Percentiles rank a stretch among this genome's conserved stretches.
Conservation (phyloP, 2,797 vertebrate genomes). For the Picus viridis region DNA sequence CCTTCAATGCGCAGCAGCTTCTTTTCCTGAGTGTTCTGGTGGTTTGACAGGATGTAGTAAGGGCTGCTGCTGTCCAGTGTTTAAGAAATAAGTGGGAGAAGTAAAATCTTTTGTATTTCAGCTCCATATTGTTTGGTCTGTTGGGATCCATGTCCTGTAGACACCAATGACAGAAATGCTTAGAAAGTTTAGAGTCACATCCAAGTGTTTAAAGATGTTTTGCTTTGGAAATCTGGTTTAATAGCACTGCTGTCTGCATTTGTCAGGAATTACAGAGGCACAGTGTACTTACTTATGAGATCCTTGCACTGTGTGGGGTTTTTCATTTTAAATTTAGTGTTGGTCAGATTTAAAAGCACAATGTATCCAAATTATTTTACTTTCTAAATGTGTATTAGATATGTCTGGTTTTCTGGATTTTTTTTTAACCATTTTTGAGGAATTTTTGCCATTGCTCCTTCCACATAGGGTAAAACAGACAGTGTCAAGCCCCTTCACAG, state of each 20-base stretch:
- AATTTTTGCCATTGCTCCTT: not conserved
- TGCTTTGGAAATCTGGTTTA: not conserved
- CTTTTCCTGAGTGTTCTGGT: not conserved
- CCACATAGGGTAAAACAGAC: not conserved
- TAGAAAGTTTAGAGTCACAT: accelerated
- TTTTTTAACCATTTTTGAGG: not conserved
- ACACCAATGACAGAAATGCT: not conserved
- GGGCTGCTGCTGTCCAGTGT: not conserved
- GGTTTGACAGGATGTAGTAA: not conserved
- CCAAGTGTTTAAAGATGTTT: not conserved
- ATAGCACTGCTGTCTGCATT: not conserved
- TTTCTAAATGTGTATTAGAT: not conserved
- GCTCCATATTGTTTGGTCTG: not conserved
- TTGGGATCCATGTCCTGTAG: accelerated
- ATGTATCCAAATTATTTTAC: not conserved
- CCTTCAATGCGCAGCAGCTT: not conserved
- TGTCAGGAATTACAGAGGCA: not conserved
- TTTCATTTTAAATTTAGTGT: not conserved
- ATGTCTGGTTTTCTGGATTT: not conserved
- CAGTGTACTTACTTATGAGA: not conserved
- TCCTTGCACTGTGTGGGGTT: accelerated
- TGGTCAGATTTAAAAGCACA: not conserved
- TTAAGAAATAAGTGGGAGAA: not conserved
- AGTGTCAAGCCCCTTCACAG: not conserved
- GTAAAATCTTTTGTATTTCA: not conserved